Conservation (phyloP, 2,113 vertebrate species). For the Prietella phreatophila region DNA sequence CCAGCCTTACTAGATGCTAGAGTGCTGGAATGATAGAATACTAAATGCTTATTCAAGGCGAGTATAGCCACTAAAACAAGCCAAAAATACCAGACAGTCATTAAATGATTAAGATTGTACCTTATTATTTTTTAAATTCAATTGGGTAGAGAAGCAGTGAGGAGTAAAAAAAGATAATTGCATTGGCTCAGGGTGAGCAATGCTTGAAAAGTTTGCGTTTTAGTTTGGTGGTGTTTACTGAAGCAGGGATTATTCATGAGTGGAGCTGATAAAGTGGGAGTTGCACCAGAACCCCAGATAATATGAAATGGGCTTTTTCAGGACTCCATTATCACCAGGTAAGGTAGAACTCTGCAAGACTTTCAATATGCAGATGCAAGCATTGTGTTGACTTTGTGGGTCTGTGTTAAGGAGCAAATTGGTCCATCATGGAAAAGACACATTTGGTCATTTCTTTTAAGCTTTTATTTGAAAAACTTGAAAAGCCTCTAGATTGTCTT, state of each 20-base stretch:
- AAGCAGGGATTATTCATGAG: slow-evolving; percentile 40
- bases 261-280: slow-evolving; percentile 17
- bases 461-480: not conserved
- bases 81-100: slow-evolving; percentile 8
- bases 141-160: slow-evolving; percentile 42
- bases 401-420: not conserved
- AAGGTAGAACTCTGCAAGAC: not conserved
- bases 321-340: slow-evolving; percentile 21
- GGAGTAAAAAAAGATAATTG: slow-evolving; percentile 44
- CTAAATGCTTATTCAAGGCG: slow-evolving; percentile 2
- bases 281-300: slow-evolving; percentile 23
- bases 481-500: not conserved
- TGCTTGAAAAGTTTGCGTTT: slow-evolving; percentile 19
- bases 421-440: not conserved
- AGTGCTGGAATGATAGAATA: no score
- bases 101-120: slow-evolving; percentile 39
- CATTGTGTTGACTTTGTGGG: slow-evolving; percentile 6
- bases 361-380: not conserved
- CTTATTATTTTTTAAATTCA: slow-evolving; percentile 51
- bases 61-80: not conserved
- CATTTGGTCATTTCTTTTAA: not conserved
- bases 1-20: not conserved
- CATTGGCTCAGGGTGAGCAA: slow-evolving; percentile 25
- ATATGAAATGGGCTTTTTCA: slow-evolving; percentile 25
- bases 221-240: slow-evolving; percentile 40